phyloP scores from a whole-genome alignment of 2,113 vertebrate species.

The Shinisaurus crocodilurus region DNA sequence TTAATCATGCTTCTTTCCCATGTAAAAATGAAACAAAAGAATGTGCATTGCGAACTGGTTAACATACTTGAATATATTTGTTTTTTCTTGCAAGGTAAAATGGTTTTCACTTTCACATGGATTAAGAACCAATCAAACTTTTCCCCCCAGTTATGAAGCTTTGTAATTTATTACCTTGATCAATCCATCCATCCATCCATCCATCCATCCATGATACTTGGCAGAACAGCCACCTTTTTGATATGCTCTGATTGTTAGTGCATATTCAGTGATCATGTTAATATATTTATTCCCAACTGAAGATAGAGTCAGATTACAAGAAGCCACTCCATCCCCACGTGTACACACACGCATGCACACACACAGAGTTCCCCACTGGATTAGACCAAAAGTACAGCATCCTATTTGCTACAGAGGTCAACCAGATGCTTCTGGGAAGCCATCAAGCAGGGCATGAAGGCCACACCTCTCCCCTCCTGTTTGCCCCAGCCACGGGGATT shows the following conservation, averaged over 20 bases:
- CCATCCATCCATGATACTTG: no score
- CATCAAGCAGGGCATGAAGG: not conserved
- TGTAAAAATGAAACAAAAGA: not conserved
- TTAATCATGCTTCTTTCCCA: not conserved
- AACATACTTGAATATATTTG: not conserved
- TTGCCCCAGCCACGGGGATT: not conserved
- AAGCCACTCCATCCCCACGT: no score
- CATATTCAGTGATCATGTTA: not conserved
- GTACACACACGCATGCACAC: not conserved
- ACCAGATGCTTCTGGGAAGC: not conserved
- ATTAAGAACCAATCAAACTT: not conserved
- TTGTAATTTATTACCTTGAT: conserved; percentile 1
- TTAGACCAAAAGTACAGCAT: not conserved
- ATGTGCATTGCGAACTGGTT: not conserved
- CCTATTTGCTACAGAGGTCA: not conserved
- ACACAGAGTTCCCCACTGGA: not conserved
- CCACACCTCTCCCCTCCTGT: not conserved
- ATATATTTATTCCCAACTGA: not conserved
- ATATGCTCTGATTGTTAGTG: not conserved
- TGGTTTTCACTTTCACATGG: not conserved
- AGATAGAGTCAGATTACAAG: not conserved
- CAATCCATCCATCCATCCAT: not conserved
- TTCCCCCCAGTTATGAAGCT: not conserved
- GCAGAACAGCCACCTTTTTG: not conserved
- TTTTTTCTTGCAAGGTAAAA: not conserved